Evolutionary conservation across 2,888 invertebrate species (phyloP), one percentile per base, ranked within the genome.

Genomic region (Eumerus sabulonum): DNA sequence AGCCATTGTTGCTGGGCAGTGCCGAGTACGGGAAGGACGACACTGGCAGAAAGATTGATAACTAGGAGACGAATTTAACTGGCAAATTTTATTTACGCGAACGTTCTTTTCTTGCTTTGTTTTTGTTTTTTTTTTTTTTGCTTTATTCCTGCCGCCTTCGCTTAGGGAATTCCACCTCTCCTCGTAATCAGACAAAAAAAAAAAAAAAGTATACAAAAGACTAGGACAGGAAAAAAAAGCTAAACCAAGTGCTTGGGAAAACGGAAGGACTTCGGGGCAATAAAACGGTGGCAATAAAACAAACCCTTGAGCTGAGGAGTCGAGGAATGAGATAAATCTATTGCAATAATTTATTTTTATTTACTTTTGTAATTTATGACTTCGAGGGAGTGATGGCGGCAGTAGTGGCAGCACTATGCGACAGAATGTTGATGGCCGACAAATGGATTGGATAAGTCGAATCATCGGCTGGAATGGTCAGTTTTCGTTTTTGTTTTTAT

Each of bases 341-440:
- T 79, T 73, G 74, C 73, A 79, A 79, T 79, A 79, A 79, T 74
- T 79, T 79, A 79, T 70, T 74, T 79, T 74, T 79, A 79, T 79
- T 79, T 79, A 74, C 79, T 79, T 74, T 79, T 64, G 79, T 74
- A 74, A 79, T 79, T 79, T 79, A 79, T 79, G 79, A 79, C 79
- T 68, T 60, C 60, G 50, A 40, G 63, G 68, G 19, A 53, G 77
- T 18, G 64, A 44, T 44, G 45, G 35, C 19, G 14, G 38, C 14
- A 38, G 7, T 18, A 48, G 35, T 11, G 47, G 27, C 19, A 16
- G 19, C 40, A 16, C n/a, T 35, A 27, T n/a, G 54, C 50, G 44
- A 76, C 71, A 67, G 48, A 77, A 67, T 48, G 47, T 63, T 63
- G 77, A 68, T 44, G 77, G 62, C 50, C 38, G 51, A 9, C 74